These are phyloP conservation scores for Pseudobourletiella spinata DNA, from an alignment of 1,140 invertebrate species.

Conservation along the genomic window DNA sequence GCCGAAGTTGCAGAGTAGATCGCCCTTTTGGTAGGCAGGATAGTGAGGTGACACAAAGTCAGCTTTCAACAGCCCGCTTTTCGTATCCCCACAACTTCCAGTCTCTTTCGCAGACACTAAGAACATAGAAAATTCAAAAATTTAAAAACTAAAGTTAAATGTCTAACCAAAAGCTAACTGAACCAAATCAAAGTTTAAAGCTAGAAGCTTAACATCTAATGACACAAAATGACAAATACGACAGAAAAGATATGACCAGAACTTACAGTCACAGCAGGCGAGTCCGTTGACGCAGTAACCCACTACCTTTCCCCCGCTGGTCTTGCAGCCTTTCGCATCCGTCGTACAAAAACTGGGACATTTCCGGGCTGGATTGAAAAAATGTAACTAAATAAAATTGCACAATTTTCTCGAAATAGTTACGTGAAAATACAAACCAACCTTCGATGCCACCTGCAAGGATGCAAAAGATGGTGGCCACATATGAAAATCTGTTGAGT, in stretches of 20 bases:
- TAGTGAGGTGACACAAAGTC: constrained; percentile 21
- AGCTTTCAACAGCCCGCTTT: constrained; percentile 1
- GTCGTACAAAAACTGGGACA: constrained; percentile 21
- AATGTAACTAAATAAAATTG: no score
- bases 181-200: no score
- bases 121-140: background rate
- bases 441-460: no score
- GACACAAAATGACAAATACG: no score
- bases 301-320: constrained; percentile 22
- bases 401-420: no score
- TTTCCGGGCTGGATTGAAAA: background rate
- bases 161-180: no score
- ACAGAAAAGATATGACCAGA: no score
- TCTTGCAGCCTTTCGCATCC: constrained; percentile 5
- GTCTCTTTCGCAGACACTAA: background rate
- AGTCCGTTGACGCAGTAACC: constrained; percentile 18
- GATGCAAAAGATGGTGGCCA: no score
- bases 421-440: no score
- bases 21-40: constrained; percentile 3
- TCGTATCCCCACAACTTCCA: constrained; percentile 15
- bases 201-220: no score
- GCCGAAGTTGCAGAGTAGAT: constrained; percentile 17
- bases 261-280: constrained; percentile 22
- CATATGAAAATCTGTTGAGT: no score
- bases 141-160: background rate